These are phyloP conservation scores for Epinephelus lanceolatus DNA, from an alignment of 2,113 vertebrate species.

Conservation along the genomic window DNA sequence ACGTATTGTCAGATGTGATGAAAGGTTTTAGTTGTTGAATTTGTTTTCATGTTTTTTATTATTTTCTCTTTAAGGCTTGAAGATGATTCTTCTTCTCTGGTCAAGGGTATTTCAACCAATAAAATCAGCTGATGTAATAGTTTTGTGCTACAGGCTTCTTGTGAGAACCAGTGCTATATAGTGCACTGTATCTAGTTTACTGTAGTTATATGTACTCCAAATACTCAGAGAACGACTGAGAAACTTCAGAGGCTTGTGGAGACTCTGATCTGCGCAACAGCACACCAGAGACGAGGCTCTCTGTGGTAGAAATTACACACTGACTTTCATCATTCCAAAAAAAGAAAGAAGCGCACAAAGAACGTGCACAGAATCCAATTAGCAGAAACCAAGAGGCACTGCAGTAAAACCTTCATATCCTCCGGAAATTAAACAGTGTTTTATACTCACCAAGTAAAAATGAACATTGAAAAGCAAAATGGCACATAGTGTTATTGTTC, in stretches of 20 bases:
- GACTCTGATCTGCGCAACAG: conserved; percentile 16
- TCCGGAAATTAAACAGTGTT: not conserved
- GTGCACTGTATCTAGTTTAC: not conserved
- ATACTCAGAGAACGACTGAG: not conserved
- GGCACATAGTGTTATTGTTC: conserved; percentile 1
- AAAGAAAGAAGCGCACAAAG: conserved; percentile 11
- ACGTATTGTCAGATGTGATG: too few relatives aligned
- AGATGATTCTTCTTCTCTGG: not conserved
- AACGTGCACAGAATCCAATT: conserved; percentile 33
- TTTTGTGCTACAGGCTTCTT: not conserved
- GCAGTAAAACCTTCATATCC: conserved; percentile 3
- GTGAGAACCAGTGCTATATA: not conserved
- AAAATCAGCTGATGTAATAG: not conserved
- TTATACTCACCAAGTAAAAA: not conserved
- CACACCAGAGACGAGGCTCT: not conserved
- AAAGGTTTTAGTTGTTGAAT: too few relatives aligned
- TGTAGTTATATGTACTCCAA: not conserved
- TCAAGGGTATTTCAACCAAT: not conserved
- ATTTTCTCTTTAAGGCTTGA: not conserved
- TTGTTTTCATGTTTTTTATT: too few relatives aligned
- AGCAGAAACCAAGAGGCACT: conserved; percentile 27
- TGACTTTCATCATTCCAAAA: conserved; percentile 46
- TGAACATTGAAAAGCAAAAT: not conserved
- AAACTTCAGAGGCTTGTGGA: conserved; percentile 17
- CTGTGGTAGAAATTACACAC: conserved; percentile 22